Conservation (phyloP, 2,113 vertebrate genomes). For the Epinephelus moara region DNA sequence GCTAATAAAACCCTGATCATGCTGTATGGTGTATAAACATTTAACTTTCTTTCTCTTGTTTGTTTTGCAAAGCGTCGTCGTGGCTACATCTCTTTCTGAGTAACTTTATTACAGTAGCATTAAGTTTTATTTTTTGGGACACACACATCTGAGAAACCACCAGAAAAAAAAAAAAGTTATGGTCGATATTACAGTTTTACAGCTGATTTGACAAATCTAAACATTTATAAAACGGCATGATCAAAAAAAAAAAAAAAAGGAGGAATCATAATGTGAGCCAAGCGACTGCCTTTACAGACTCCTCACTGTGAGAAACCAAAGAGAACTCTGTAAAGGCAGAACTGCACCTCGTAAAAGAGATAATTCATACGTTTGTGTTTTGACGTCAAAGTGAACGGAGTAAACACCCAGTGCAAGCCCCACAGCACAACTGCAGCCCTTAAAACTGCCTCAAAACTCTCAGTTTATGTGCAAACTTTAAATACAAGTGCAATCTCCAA, state of each 20-base stretch:
- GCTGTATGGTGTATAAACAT: neutral
- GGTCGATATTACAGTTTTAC: neutral
- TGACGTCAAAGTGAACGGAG: constrained; percentile 50
- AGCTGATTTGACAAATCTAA: constrained; percentile 5
- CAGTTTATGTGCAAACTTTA: constrained; percentile 72
- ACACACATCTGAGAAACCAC: neutral
- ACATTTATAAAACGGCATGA: neutral
- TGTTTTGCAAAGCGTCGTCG: neutral
- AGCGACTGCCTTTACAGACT: constrained; percentile 24
- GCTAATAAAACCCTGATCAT: constrained; percentile 3
- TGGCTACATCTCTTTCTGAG: constrained; percentile 24
- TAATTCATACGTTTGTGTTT: constrained; percentile 73
- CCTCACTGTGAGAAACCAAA: constrained; percentile 31
- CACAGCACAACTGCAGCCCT: constrained; percentile 42
- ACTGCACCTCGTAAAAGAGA: constrained; percentile 69
- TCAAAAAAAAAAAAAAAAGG: neutral
- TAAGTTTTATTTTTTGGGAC: neutral
- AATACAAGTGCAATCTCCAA: constrained; percentile 56
- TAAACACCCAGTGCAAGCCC: constrained; percentile 59
- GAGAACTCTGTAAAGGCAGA: constrained; percentile 42
- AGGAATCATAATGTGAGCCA: neutral
- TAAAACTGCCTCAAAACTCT: constrained; percentile 48
- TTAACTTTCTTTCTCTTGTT: neutral
- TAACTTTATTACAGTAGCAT: constrained; percentile 4
- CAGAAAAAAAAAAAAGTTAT: neutral